These are phyloP conservation scores for Rugalucina vietnamica DNA, from an alignment of 2,888 invertebrate genomes.

Conservation along the genomic window DNA sequence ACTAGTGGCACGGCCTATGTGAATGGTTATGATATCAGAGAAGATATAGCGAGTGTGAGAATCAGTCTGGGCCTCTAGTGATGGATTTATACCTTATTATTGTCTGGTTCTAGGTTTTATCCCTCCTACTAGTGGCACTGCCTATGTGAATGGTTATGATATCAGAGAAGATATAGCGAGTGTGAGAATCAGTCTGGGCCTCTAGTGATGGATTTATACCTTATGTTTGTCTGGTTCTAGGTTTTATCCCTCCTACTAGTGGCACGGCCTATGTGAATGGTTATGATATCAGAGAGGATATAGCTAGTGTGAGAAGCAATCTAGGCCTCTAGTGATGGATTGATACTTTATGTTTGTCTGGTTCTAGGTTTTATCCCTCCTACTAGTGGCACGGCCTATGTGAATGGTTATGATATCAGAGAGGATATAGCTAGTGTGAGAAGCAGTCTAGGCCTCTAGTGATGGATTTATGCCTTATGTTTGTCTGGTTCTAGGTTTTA, in stretches of 20 bases:
- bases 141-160: conserved; percentile 89
- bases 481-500: conserved; percentile 74
- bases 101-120: conserved; percentile 82
- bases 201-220: too few relatives aligned
- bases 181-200: conserved; percentile 91
- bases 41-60: conserved; percentile 88
- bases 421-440: conserved; percentile 88
- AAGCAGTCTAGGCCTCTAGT: conserved; percentile 92
- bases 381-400: conserved; percentile 87
- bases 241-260: conserved; percentile 81
- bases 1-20: conserved; percentile 88
- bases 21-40: conserved; percentile 89
- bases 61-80: conserved; percentile 92
- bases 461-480: too few relatives aligned
- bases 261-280: conserved; percentile 91
- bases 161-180: conserved; percentile 87
- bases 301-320: conserved; percentile 88
- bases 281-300: conserved; percentile 88
- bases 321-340: too few relatives aligned
- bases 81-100: too few relatives aligned
- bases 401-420: conserved; percentile 90
- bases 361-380: conserved; percentile 82
- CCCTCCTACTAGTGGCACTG: conserved; percentile 86
- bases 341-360: too few relatives aligned
- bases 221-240: too few relatives aligned